Base-by-base conservation (phyloP, 2,113 vertebrate genomes). In the Sterna hirundo region DNA sequence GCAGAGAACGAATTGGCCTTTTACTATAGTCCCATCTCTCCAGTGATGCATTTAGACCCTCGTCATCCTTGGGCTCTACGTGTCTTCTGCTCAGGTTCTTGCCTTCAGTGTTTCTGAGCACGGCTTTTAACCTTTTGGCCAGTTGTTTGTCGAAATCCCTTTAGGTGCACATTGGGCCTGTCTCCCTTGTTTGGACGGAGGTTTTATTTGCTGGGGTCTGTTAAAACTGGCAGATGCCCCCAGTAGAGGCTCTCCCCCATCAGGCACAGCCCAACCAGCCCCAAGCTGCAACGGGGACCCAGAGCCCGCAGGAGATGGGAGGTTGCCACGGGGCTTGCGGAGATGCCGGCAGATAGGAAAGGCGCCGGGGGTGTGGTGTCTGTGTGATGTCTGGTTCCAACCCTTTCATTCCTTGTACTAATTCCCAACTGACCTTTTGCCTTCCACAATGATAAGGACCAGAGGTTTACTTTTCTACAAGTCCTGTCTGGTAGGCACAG, bases 291-390 rank as follows among this genome's bases (percentile, higher is more conserved):
- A 6, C 4, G 3, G 26, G 70, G 55, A 61, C 12, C 19, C 30
- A 21, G 42, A 7, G 11, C 3, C 10, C 1, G 0, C 64, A 22
- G 64, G 19, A n/a, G 52, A 17, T 3, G 19, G 22, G 36, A 20
- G 40, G 11, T 23, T 47, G 55, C n/a, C 38, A 7, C 5, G 4
- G 36, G 38, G 44, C 52, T 34, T 3, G 23, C 1, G 22, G 54
- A 9, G 62, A 11, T 22, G 3, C 27, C 1, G 18, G 13, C 25
- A 14, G 71, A 5, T 5, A 22, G 75, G 22, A 42, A 20, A 15
- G 61, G 40, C 1, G 2, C 46, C 26, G 2, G 6, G 52, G 46
- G 11, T 10, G 17, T 5, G 51, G 15, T 11, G 11, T 5, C n/a
- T 27, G 1, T 27, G 18, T 55, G 7, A 6, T 5, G 8, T 69